Conservation (phyloP, 2,797 vertebrate species). For the Muscicapa striata region DNA sequence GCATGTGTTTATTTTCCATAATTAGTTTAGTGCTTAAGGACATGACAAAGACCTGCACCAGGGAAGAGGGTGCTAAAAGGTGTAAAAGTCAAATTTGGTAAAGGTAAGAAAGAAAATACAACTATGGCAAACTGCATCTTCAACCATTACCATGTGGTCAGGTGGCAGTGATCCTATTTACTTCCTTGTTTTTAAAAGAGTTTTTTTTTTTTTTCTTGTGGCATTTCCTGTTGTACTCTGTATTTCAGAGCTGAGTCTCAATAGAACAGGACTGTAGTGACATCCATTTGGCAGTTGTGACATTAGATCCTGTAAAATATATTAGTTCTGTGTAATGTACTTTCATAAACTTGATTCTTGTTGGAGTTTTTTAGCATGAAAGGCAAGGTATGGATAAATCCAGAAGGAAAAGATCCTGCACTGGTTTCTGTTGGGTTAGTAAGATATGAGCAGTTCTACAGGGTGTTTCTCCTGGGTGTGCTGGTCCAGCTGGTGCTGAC, state of each 20-base stretch:
- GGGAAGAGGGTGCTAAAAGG: neutral
- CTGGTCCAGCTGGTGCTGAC: neutral
- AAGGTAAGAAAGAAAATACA: neutral
- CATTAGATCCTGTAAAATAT: neutral
- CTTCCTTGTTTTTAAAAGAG: neutral
- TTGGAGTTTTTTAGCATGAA: neutral
- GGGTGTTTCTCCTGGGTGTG: neutral
- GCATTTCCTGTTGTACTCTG: neutral
- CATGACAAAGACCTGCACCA: neutral
- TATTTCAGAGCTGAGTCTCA: neutral
- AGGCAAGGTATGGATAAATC: neutral
- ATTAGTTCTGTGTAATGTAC: neutral
- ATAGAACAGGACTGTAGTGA: neutral
- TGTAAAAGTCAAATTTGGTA: neutral
- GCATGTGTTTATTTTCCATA: neutral
- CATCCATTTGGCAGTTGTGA: neutral
- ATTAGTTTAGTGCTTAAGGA: neutral
- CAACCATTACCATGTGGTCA: neutral
- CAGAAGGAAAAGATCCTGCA: neutral
- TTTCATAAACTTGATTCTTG: neutral
- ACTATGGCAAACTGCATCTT: neutral
- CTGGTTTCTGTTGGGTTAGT: neutral
- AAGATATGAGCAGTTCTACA: neutral
- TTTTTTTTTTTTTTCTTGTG: neutral
- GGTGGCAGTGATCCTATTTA: neutral